Conservation (phyloP, 2,797 vertebrate species). For the Ataeniobius toweri region DNA sequence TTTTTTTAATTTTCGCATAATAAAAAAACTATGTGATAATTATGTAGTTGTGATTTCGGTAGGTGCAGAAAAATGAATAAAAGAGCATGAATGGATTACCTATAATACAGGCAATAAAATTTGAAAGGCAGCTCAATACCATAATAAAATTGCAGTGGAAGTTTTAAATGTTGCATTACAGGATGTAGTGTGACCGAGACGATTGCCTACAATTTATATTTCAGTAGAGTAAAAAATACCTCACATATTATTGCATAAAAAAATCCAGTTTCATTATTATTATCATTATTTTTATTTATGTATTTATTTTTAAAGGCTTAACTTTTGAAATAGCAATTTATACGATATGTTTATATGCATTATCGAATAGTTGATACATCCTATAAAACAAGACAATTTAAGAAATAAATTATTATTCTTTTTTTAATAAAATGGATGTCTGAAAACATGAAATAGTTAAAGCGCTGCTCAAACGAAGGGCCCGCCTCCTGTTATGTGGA, state of each 20-base stretch:
- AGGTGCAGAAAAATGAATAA: neutral
- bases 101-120: neutral
- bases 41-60: neutral
- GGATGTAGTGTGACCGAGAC: neutral
- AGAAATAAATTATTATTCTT: neutral
- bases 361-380: neutral
- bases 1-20: neutral
- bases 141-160: neutral
- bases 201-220: no score
- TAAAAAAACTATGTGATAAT: neutral
- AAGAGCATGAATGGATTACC: neutral
- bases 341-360: neutral
- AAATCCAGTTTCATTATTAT: neutral
- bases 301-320: neutral
- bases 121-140: neutral
- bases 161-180: neutral
- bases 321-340: neutral
- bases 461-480: slow-evolving; percentile 14
- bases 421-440: slow-evolving; percentile 1
- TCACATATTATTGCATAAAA: neutral
- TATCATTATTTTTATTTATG: neutral
- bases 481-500: slow-evolving; percentile 58
- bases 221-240: neutral
- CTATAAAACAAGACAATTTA: no score
- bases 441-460: slow-evolving; percentile 61